Base-by-base conservation (phyloP, 2,113 vertebrate genomes). In the Oncorhynchus mykiss region DNA sequence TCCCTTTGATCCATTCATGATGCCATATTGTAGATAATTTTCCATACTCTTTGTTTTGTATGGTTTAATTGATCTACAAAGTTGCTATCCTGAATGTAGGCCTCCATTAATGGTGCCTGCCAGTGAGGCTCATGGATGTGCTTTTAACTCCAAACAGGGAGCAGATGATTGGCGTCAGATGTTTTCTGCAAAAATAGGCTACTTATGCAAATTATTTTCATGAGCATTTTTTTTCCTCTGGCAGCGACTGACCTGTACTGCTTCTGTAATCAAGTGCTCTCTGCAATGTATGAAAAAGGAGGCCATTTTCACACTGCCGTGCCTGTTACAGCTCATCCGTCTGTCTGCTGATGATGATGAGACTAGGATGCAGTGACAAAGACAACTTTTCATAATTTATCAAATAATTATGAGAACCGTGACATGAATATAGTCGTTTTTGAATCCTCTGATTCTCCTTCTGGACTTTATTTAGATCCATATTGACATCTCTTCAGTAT, bases 201-300 rank as follows among this genome's bases (percentile, higher is more conserved):
- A 78, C 89, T 90, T 89, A 88, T 87, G 87, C 82, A 90, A 91
- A 92, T 87, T 78, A 68, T 77, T 83, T 59, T 70, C 45, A 72
- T 29, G 72, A 3, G 78, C 29, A 83, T 70, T 76, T 85, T 80
- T 57, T 70, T 29, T n/a, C 77, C 68, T 27, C 71, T 79, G 79
- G 87, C 86, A 84, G 80, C 25, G 73, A 77, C 80, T 86, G 88
- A 89, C 87, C 86, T 88, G 65, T 69, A 54, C 77, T 48, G 62
- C 70, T 85, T 80, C 73, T 83, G 72, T 85, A 82, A 88, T 87
- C 82, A 90, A 86, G 84, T 71, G 80, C 82, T 78, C 79, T 89
- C 68, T 71, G 71, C 76, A 75, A 84, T 75, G 80, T 79, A 85
- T 79, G 57, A 75, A 72, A 88, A 77, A 79, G 70, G 57, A 82